phyloP scores from a whole-genome alignment of 2,113 vertebrate species.

The Mastomys coucha region DNA sequence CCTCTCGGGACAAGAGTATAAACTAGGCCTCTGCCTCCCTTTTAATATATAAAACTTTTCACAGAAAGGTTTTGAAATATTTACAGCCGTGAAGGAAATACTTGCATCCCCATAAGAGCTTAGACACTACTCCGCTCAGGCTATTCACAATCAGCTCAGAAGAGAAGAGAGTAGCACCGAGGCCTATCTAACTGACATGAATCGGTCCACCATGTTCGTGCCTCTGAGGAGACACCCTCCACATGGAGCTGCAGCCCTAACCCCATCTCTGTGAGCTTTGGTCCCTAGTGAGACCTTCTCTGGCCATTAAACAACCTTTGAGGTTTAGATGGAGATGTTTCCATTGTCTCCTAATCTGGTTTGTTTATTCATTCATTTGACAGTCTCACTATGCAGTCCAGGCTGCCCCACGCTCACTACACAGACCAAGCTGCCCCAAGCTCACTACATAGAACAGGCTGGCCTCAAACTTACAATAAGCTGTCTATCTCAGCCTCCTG shows the following conservation, averaged over 20 bases:
- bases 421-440: no score
- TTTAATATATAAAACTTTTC: not conserved
- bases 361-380: not conserved
- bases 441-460: not conserved
- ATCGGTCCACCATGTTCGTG: fast-evolving
- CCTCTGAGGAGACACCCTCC: not conserved
- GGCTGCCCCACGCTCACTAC: not conserved
- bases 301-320: not conserved
- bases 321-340: not conserved
- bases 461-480: not conserved
- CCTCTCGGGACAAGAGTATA: not conserved
- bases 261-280: fast-evolving
- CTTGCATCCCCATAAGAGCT: not conserved
- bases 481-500: not conserved
- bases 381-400: not conserved
- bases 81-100: not conserved
- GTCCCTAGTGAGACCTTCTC: not conserved
- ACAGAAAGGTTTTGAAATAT: not conserved
- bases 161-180: not conserved
- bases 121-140: not conserved
- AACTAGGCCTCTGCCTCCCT: not conserved
- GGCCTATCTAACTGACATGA: not conserved
- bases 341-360: not conserved
- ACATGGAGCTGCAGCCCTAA: no score
- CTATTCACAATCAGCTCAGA: not conserved